Percentiles rank a stretch among this genome's conserved stretches.
Conservation (phyloP, 2,113 vertebrate species). For the Grallaria varia region DNA sequence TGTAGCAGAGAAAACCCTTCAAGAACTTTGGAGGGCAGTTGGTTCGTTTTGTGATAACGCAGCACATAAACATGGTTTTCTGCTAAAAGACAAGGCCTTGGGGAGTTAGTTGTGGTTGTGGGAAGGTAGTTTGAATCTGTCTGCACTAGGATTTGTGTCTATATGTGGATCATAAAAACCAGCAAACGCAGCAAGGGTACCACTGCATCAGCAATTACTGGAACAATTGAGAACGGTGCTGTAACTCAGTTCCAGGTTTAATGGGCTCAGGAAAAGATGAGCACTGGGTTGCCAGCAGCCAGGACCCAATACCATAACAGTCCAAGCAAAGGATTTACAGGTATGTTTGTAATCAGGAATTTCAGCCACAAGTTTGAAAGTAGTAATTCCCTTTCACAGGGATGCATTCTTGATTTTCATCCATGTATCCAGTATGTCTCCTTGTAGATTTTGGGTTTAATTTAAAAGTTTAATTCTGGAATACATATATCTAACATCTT, state of each 20-base stretch:
- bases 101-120: background rate
- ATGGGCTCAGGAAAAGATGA: background rate
- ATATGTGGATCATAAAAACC: background rate
- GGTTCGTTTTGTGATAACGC: background rate
- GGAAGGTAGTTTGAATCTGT: background rate
- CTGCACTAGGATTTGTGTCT: background rate
- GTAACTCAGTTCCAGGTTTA: background rate
- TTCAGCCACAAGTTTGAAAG: background rate
- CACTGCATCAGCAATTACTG: conserved; percentile 4
- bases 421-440: background rate
- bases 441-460: background rate
- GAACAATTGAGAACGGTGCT: background rate
- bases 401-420: background rate
- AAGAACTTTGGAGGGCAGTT: background rate
- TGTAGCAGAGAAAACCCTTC: background rate
- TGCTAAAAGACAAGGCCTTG: background rate
- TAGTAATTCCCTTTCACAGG: background rate
- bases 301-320: background rate
- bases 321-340: background rate
- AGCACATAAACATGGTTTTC: background rate
- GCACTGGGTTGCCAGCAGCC: background rate
- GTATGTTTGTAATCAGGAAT: background rate
- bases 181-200: background rate
- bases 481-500: accelerated
- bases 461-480: background rate